A percentile compares a stretch with the other conserved stretches of the same genome.
Evolutionary conservation across 1,140 invertebrate species (phyloP).

Genomic region (Brachionus paranguensis): DNA sequence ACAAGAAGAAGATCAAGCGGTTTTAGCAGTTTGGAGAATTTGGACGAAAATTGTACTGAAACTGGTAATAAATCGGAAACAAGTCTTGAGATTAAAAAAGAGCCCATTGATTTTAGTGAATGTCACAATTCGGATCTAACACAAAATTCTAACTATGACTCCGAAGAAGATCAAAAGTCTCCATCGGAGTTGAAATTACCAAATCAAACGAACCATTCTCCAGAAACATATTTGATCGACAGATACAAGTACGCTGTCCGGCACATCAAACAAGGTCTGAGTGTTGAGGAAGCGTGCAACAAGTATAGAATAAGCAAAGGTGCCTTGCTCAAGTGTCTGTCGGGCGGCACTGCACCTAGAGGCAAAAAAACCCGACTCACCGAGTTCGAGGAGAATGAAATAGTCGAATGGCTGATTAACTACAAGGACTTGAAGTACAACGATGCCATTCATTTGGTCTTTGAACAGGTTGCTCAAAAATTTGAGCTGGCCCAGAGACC

Average conservation of each 20-base stretch:
- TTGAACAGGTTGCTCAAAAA: conserved; percentile 36
- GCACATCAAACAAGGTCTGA: conserved; percentile 39
- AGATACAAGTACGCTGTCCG: conserved; percentile 33
- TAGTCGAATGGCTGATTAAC: conserved; percentile 40
- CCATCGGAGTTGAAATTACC: background rate
- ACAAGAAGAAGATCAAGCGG: background rate
- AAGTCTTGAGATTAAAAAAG: background rate
- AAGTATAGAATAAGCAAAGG: conserved; percentile 31
- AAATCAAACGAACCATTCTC: background rate
- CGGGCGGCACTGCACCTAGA: conserved; percentile 20
- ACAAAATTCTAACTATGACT: background rate
- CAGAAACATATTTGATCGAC: conserved; percentile 39
- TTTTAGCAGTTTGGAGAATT: background rate
- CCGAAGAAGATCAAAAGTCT: background rate
- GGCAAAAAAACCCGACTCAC: conserved; percentile 30
- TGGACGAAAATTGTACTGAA: background rate
- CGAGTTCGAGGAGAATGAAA: conserved; percentile 27
- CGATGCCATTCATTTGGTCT: conserved; percentile 39
- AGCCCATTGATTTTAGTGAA: background rate
- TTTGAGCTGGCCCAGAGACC: conserved; percentile 11
- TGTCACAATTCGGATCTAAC: background rate
- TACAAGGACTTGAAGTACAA: conserved; percentile 39
- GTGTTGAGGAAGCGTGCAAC: conserved; percentile 38
- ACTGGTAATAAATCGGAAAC: background rate
- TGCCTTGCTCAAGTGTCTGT: conserved; percentile 20